Base-by-base conservation (phyloP, 2,888 invertebrate species). In the Myathropa florea region DNA sequence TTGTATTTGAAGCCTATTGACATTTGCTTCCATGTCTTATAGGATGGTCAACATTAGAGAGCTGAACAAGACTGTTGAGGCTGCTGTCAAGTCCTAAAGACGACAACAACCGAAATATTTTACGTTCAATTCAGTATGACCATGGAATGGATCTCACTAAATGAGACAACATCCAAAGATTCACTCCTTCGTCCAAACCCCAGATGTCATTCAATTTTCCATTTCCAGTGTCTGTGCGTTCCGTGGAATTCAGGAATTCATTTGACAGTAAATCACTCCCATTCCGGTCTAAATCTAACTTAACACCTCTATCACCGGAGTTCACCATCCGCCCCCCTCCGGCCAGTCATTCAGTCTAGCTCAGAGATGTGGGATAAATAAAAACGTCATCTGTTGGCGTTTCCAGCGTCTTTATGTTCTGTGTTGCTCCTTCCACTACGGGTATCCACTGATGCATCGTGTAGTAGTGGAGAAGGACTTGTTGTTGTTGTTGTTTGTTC, bases 321-420 rank as follows among this genome's bases (percentile, higher is more conserved):
- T 59, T 61, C 21, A 46, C 68, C 46, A 55, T 46, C n/a, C 46
- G 6, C 46, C 7, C 46, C 46, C 18, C 7, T 0, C 1, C 18
- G 18, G 7, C 18, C n/a, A 6, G 18, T 46, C 7, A 3, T 33
- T 33, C 33, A 33, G 1, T 39, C 14, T n/a, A n/a, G n/a, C n/a
- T 39, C 18, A 57, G 63, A 24, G 64, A 70, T 39, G 72, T 60
- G 55, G 71, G 55, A 71, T 60, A 83, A 77, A 83, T 83, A 77
- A 83, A 77, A 83, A 83, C 67, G 83, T 78, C 83, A 77, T 83
- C 77, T 83, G 83, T 70, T 78, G 77, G 77, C 71, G 72, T 83
- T 78, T 83, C 83, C 72, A 83, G 36, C 67, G 61, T 72, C 46
- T 83, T 39, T 68, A 76, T 78, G 77, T 24, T 60, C 61, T 67